Conservation (phyloP, 2,797 vertebrate species). For the Pangasius djambal region DNA sequence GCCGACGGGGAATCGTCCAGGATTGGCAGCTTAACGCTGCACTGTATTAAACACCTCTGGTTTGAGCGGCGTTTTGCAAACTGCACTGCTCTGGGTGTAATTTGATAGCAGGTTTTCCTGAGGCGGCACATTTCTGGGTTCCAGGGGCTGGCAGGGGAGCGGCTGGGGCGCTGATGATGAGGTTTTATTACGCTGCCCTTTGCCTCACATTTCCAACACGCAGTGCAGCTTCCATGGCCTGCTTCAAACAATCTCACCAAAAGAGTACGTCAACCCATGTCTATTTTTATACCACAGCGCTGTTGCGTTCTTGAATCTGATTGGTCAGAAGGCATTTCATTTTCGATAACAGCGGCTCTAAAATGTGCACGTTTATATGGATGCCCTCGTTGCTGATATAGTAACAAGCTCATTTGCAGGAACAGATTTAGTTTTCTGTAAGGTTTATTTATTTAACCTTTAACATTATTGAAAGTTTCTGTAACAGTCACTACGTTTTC, state of each 20-base stretch:
- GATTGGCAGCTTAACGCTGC: conserved; percentile 8
- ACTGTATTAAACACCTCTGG: conserved; percentile 63
- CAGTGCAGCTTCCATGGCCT: not conserved
- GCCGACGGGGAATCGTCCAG: not conserved
- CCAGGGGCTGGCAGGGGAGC: conserved; percentile 35
- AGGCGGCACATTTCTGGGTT: conserved; percentile 68
- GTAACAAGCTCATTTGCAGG: not conserved
- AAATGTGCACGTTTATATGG: not conserved
- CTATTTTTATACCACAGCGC: not conserved
- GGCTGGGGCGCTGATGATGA: conserved; percentile 49
- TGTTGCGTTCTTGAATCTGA: not conserved
- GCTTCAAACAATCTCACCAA: not conserved
- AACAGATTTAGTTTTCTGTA: too few species aligned
- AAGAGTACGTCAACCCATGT: not conserved
- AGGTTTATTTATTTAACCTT: too few species aligned
- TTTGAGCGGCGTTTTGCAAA: conserved; percentile 59
- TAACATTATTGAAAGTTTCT: too few species aligned
- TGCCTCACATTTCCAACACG: conserved; percentile 5
- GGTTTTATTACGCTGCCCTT: conserved; percentile 30
- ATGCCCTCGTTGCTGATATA: not conserved
- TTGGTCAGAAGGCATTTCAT: not conserved
- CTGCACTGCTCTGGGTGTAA: conserved; percentile 63
- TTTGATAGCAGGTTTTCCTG: conserved; percentile 67
- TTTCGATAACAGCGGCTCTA: too few species aligned
- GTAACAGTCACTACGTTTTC: too few species aligned